Percentiles rank a stretch among this genome's conserved stretches.
Conservation (phyloP, 2,888 invertebrate genomes). For the Tetragonula carbonaria region DNA sequence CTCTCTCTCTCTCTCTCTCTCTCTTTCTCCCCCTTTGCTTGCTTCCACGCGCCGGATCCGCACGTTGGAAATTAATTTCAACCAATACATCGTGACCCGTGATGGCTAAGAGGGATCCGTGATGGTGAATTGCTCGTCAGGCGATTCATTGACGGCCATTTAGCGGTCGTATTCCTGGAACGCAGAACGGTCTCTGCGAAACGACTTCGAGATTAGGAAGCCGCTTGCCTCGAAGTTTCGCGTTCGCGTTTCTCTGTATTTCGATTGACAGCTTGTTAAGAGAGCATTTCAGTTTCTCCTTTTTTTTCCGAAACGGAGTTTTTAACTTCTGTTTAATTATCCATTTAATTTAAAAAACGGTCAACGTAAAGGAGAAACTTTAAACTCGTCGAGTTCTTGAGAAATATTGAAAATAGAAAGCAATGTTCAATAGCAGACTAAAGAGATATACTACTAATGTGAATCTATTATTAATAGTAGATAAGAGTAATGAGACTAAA, state of each 20-base stretch:
- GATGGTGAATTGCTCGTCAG: constrained; percentile 43
- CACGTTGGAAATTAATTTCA: constrained; percentile 57
- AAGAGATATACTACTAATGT: too few species aligned
- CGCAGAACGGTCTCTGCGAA: neutral
- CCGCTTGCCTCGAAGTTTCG: neutral
- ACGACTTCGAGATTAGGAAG: neutral
- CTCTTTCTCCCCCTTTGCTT: neutral
- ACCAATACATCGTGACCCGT: constrained; percentile 35
- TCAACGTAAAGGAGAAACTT: too few species aligned
- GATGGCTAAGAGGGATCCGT: constrained; percentile 2
- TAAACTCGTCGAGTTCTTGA: too few species aligned
- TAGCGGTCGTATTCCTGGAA: constrained; percentile 5
- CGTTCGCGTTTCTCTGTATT: neutral
- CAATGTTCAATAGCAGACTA: too few species aligned
- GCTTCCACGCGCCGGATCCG: neutral
- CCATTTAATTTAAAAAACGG: too few species aligned
- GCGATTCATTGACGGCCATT: constrained; percentile 45
- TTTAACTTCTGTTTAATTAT: too few species aligned
- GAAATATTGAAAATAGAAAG: too few species aligned
- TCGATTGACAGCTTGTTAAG: neutral
- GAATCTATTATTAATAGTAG: too few species aligned
- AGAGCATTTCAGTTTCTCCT: too few species aligned
- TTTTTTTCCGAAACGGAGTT: too few species aligned
- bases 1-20: neutral
- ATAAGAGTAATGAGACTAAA: too few species aligned